Evolutionary conservation across 1,140 invertebrate genomes (phyloP), one percentile per base, ranked within the genome.

Genomic region (Drosophila jambulina): DNA sequence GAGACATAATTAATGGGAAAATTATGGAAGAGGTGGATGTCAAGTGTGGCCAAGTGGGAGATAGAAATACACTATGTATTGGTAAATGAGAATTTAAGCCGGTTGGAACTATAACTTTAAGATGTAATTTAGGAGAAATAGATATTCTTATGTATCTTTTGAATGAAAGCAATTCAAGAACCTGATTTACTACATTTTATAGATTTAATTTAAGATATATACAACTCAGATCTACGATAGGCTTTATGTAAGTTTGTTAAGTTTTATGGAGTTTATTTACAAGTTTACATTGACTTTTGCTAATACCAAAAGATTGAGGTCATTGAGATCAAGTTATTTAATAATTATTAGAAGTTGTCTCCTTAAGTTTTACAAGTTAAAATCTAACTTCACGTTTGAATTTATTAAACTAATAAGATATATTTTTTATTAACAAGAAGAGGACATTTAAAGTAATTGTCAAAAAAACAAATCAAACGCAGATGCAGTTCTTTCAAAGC

Each of bases 1-100:
- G 61, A 70, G 57, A 57, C 71, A 82, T 80, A 87, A 87, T 80
- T 82, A 87, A 87, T 87, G 67, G 60, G 56, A 71, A 82, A 82
- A 86, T 71, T 70, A 78, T 71, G 75, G 76, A 61, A 78, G 57
- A 72, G 67, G 43, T 72, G 67, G 53, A 60, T 43, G 69, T 71
- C 69, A 54, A 51, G 58, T 69, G 49, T 38, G 13, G 32, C 56
- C 34, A 76, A 67, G 42, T 56, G 48, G 62, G 36, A 60, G 46
- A 59, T 38, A 36, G 38, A 21, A 58, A 65, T 77, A 59, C 75
- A 48, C 62, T 77, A 32, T 75, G 40, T 36, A 25, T 10, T 10
- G 17, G 17, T 15, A 23, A 27, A 36, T 54, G 9, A 17, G 15
- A 59, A 48, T 13, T 32, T 58, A 43, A 19, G 0, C 27, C 0